These are phyloP conservation scores for Eudyptes chrysolophus DNA, from an alignment of 2,113 vertebrate genomes.

Conservation along the genomic window DNA sequence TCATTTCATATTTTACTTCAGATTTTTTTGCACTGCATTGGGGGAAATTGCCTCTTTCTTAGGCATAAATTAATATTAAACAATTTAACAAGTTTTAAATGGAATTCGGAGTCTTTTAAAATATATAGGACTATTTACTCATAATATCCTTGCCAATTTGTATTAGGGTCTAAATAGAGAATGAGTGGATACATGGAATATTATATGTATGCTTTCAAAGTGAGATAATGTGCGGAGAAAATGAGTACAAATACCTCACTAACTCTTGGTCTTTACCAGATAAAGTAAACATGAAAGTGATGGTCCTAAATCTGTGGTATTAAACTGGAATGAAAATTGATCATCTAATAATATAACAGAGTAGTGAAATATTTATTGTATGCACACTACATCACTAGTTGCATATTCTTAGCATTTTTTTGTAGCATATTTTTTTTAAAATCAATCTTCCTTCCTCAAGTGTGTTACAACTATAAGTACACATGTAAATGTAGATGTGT, in stretches of 20 bases:
- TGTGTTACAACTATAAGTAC: background rate
- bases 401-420: background rate
- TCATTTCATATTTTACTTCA: background rate
- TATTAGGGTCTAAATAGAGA: background rate
- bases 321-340: background rate
- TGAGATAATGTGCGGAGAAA: background rate
- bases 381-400: rapidly evolving
- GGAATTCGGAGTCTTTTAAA: background rate
- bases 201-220: background rate
- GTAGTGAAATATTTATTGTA: background rate
- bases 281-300: background rate
- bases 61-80: background rate
- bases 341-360: background rate
- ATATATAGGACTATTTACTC: background rate
- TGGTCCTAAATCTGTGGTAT: background rate
- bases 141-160: background rate
- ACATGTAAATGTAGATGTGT: background rate
- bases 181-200: background rate
- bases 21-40: background rate
- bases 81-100: background rate
- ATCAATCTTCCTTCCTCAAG: background rate
- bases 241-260: background rate
- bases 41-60: background rate
- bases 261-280: background rate
- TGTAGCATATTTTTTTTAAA: background rate